Evolutionary conservation across 1,140 invertebrate species (phyloP), one percentile per base, ranked within the genome.

Genomic region (Pygmarrhopalites habei): DNA sequence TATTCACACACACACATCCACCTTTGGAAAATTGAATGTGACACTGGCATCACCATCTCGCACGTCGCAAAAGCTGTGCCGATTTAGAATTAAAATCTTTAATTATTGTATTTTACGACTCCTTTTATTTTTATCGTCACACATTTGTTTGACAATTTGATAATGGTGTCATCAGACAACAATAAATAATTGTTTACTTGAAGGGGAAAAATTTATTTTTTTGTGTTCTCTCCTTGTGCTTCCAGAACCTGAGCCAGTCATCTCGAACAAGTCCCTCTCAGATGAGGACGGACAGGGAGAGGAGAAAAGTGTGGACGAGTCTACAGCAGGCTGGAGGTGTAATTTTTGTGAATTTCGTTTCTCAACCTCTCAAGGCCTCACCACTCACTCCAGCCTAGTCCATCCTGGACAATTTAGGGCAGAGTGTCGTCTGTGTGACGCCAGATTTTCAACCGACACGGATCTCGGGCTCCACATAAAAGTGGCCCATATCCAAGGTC

Each of bases 401-500:
- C 53, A 32, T 57, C 12, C 17, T 39, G 19, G 46, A n/a, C 21
- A 39, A 29, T n/a, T 56, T 39, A 35, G 55, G 30, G 21, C 46
- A 19, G 58, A 53, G 21, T 66, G 65, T 39, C 32, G 35, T 15
- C 23, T 66, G 1, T 66, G 65, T 51, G 32, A 51, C n/a, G 35
- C 55, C 0, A 47, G 57, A 17, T 66, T 66, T 35, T 2, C 23
- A n/a, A 60, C 44, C 29, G 21, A 26, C 14, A 35, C 19, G 17
- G 60, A 66, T 1, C 60, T 66, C 10, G 47, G 46, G 1, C 23
- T 4, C 21, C 65, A 66, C 28, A 59, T 58, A 14, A 47, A 58
- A 26, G 10, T 51, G 5, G 55, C 32, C 10, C 60, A 62, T 41
- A 56, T 62, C 29, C 41, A 32, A 25, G 52, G 52, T 12, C 30